Base-by-base conservation (phyloP, 2,888 invertebrate species). In the Heliconius aoede region DNA sequence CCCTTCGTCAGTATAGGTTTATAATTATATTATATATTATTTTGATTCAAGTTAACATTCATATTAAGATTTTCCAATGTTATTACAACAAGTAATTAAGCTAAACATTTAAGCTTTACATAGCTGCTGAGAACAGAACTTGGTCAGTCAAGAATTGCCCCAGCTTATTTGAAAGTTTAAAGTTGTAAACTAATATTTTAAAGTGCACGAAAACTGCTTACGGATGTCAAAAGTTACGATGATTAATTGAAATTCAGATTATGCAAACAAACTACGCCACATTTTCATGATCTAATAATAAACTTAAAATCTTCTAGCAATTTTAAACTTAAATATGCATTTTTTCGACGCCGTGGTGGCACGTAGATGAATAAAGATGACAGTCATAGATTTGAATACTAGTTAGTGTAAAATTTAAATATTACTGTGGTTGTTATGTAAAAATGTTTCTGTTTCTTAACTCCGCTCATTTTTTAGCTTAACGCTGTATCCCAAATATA, bases 171-270 rank as follows among this genome's bases (percentile, higher is more conserved):
- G 61, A 78, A 79, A 76, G 32, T 75, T 77, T 36, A 18, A 77
- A 77, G 24, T 72, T 75, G 55, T 67, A 78, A 78, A 78, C 76
- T 79, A 76, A 78, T 78, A 79, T 79, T 79, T 79, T 76, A 76
- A 76, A 76, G 74, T 67, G 74, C 78, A 76, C 62, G 74, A 62
- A 74, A 74, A 73, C 67, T 78, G 72, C 60, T 62, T 36, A 46
- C 26, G 73, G 75, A 73, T 71, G 55, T 40, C 58, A 51, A 72
- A 79, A 77, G 68, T 79, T 76, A 36, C 62, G 74, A 68, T 68
- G 62, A 64, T 51, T 69, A 30, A 68, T 71, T 69, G 74, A 46
- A 76, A 74, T 72, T 65, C 51, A 69, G 68, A 79, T 77, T 78
- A 76, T 72, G 68, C 72, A 68, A 76, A 76, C 51, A 69, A 51